These are phyloP conservation scores for Stenolophus ochropezus DNA, from an alignment of 2,888 invertebrate species.

Conservation along the genomic window DNA sequence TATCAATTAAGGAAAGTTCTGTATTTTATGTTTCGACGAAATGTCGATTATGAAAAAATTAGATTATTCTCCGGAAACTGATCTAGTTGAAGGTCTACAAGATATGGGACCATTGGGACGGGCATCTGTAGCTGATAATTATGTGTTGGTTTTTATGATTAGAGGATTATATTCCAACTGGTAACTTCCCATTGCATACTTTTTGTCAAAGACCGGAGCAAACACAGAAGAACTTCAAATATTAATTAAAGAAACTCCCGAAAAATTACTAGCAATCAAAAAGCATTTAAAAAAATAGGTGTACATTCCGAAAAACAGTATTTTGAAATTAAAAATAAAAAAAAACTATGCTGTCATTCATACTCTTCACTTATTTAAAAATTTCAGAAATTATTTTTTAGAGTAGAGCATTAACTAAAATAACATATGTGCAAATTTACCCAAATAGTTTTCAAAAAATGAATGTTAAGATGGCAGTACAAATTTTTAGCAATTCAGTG, in stretches of 20 bases:
- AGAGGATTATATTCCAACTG: background rate
- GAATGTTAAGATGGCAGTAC: too few relatives aligned
- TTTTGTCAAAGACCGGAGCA: background rate
- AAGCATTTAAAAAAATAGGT: too few relatives aligned
- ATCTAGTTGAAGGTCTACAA: background rate
- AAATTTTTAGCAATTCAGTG: too few relatives aligned
- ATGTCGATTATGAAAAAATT: slow-evolving; percentile 42
- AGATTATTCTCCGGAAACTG: slow-evolving; percentile 34
- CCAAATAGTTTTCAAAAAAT: too few relatives aligned
- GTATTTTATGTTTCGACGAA: slow-evolving; percentile 59
- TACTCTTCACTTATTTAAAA: too few relatives aligned
- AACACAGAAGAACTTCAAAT: background rate
- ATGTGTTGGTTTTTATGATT: background rate
- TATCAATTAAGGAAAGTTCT: background rate
- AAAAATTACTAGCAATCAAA: background rate
- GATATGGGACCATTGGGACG: slow-evolving; percentile 6
- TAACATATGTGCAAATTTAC: too few relatives aligned
- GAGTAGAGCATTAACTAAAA: too few relatives aligned
- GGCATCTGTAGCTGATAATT: background rate
- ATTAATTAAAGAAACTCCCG: background rate
- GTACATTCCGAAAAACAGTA: too few relatives aligned
- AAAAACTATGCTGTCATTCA: too few relatives aligned
- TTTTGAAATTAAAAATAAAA: too few relatives aligned
- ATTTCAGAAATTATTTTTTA: too few relatives aligned
- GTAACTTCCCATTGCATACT: background rate